Base-by-base conservation (phyloP, 2,113 vertebrate species). In the Sarotherodon lohbergeri region DNA sequence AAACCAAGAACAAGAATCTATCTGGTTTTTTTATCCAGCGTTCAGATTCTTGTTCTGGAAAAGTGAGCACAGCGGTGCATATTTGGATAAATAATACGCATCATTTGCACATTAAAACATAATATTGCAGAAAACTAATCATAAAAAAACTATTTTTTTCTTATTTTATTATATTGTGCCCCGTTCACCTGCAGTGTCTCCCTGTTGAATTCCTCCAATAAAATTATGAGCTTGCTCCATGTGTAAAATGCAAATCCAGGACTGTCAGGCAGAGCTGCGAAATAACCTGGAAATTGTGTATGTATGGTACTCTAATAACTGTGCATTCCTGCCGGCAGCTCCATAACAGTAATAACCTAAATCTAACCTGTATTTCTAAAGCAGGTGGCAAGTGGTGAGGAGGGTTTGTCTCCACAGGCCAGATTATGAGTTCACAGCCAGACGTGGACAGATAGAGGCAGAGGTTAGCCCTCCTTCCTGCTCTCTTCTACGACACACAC, bases 371-470 rank as follows among this genome's bases (percentile, higher is more conserved):
- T 93, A 90, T 92, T 93, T 91, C 92, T 95, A 90, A 91, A 93
- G 94, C 93, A 94, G 93, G 91, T 94, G 94, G 91, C 90, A 63
- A 88, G 92, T 90, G 92, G 88, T 89, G 94, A 86, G 78, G 91
- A 92, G 90, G 90, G 83, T 92, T 90, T 76, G 91, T 92, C 93
- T 94, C 94, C 92, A 91, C 94, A 95, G 91, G 90, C 90, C 93
- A 92, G 94, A 95, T 94, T 95, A 95, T 91, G 95, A 92, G 93
- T 93, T 94, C 91, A 91, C 92, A 94, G 94, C 92, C 93, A 91
- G 94, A 94, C 91, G 80, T 90, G 92, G 92, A 95, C 93, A 95
- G 94, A 94, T 93, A 93, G 93, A 94, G 90, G 92, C 92, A 95
- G 93, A 96, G 94, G 95, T 95, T 87, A 96, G 89, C 78, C 86